A percentile compares a stretch with the other conserved stretches of the same genome.
Conservation (phyloP, 2,113 vertebrate species). For the Dolichallabes microphthalmus region DNA sequence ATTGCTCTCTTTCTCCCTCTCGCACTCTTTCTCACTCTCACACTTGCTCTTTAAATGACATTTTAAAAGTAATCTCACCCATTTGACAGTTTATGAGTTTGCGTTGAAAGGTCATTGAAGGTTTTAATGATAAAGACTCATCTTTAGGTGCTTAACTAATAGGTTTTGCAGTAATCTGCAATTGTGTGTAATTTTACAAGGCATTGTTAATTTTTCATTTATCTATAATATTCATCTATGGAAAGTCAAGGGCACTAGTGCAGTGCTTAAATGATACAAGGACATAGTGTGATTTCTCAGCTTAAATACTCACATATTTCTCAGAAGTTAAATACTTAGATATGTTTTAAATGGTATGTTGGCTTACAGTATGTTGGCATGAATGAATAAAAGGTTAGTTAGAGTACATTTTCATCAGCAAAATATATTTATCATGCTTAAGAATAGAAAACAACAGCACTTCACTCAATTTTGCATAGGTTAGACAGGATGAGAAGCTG, state of each 20-base stretch:
- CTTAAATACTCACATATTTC: background rate
- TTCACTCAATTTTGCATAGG: background rate
- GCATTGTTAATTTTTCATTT: constrained; percentile 22
- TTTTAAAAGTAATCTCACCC: constrained; percentile 43
- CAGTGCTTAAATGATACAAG: constrained; percentile 16
- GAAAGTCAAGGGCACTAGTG: background rate
- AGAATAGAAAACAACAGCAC: background rate
- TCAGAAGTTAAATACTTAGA: background rate
- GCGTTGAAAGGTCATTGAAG: constrained; percentile 35
- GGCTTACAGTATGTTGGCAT: background rate
- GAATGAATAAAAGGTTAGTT: background rate
- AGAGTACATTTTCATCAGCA: background rate
- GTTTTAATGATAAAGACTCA: constrained; percentile 24
- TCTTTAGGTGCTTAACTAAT: constrained; percentile 30
- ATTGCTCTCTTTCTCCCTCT: constrained; percentile 54
- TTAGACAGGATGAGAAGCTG: background rate
- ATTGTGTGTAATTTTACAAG: constrained; percentile 19
- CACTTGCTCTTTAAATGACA: constrained; percentile 42
- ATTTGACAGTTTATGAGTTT: constrained; percentile 61
- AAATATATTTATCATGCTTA: background rate
- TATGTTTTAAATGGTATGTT: background rate
- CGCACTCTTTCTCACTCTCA: constrained; percentile 6
- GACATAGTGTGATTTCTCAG: background rate
- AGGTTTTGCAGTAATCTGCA: background rate
- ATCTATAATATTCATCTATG: constrained; percentile 19